Conservation (phyloP, 2,113 vertebrate genomes). For the Sylvietta virens region DNA sequence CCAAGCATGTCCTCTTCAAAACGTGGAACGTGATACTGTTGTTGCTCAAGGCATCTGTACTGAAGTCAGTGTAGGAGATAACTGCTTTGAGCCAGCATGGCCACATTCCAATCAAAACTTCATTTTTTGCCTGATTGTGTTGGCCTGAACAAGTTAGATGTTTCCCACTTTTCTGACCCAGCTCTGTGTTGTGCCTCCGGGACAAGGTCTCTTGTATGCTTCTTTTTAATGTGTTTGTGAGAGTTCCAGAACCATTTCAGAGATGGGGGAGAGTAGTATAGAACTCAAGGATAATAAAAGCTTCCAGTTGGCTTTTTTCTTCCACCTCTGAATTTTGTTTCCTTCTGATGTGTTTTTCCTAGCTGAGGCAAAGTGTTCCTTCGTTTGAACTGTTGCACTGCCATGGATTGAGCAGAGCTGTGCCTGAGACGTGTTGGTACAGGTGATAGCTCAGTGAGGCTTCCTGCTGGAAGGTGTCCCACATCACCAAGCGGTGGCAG, state of each 20-base stretch:
- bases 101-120: slow-evolving; percentile 27
- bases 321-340: not conserved
- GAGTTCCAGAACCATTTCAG: not conserved
- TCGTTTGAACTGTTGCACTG: not conserved
- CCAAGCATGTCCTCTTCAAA: not conserved
- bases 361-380: not conserved
- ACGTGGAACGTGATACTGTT: not conserved
- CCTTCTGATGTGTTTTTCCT: not conserved
- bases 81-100: not conserved
- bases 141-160: slow-evolving; percentile 26
- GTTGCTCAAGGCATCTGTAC: not conserved
- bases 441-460: not conserved
- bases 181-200: slow-evolving; percentile 36
- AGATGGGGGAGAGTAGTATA: not conserved
- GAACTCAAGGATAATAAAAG: not conserved
- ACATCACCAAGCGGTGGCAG: not conserved
- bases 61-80: not conserved
- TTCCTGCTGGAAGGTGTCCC: not conserved
- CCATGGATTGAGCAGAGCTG: not conserved
- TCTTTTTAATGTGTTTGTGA: not conserved
- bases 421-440: fast-evolving
- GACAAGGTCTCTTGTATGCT: not conserved
- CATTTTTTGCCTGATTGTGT: slow-evolving; percentile 22
- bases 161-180: slow-evolving; percentile 48
- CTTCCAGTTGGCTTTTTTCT: not conserved